Base-by-base conservation (phyloP, 1,140 invertebrate species). In the Nylanderia fulva region DNA sequence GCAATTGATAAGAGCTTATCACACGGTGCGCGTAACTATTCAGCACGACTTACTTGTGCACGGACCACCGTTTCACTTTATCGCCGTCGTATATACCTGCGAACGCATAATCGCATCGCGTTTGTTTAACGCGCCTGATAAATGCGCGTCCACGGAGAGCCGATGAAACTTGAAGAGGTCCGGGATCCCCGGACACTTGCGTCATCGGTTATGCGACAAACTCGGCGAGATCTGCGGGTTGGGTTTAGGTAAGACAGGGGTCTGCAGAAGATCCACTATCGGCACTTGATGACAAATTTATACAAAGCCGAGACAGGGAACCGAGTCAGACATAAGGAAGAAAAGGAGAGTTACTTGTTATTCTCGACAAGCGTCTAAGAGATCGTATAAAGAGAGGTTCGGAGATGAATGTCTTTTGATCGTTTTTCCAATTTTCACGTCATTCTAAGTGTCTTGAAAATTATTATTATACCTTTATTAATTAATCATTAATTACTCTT, bases 1-100 rank as follows among this genome's bases (percentile, higher is more conserved):
- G 52, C 63, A 69, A 21, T n/a, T 69, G 85, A 86, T 86, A 86
- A 86, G 72, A 42, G 48, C 61, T 86, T 86, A 86, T 86, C 85
- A 45, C 6, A 4, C 60, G 29, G 36, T 27, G 21, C 39, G 66
- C 42, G 42, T 72, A 84, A 84, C 42, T 64, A 86, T 66, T 69
- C 82, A 61, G 36, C 24, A 72, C 42, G 42, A 61, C 45, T 58
- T 64, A 29, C 24, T 33, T 29, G n/a, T n/a, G 24, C 33, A n/a
- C 39, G 45, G 39, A 52, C 33, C 69, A 66, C 61, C 42, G 21
- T 56, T 60, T 71, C 54, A 58, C 42, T 39, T 85, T 85, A 85
- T 86, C 82, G 33, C 45, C 39, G 21, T 69, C 63, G 82, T 85
- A 63, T 85, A 63, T 79, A 85, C 83, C 85, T 85, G 85, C 66